phyloP scores from a whole-genome alignment of 1,140 invertebrate species.

The Drosophila simulans region DNA sequence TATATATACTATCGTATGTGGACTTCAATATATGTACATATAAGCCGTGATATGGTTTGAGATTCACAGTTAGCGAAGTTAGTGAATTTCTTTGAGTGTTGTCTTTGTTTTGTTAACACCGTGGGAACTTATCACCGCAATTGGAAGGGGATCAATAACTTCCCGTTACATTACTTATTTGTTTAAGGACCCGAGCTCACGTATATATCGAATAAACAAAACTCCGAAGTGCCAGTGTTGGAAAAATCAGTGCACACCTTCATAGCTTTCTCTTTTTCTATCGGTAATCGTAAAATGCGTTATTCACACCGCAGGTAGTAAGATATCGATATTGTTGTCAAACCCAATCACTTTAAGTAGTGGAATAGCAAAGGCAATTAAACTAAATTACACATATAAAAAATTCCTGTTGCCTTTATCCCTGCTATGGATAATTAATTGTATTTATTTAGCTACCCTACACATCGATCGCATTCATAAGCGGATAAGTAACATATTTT shows the following conservation, averaged over 20 bases:
- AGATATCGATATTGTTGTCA: not conserved
- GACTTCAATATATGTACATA: not conserved
- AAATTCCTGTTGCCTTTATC: too few relatives aligned
- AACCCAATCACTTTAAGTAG: too few relatives aligned
- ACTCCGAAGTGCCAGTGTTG: not conserved
- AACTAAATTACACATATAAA: too few relatives aligned
- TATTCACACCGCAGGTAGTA: not conserved
- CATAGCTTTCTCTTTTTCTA: conserved; percentile 5
- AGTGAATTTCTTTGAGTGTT: not conserved
- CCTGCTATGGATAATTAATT: too few relatives aligned
- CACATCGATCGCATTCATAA: too few relatives aligned
- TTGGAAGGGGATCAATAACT: not conserved
- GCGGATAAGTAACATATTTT: too few relatives aligned
- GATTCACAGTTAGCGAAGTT: not conserved
- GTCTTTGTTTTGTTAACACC: not conserved
- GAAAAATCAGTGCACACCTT: not conserved
- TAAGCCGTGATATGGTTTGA: not conserved
- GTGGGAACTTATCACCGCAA: not conserved
- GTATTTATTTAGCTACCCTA: too few relatives aligned
- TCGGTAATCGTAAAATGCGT: not conserved
- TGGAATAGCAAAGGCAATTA: too few relatives aligned
- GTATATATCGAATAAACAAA: conserved; percentile 20
- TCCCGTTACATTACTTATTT: conserved; percentile 1
- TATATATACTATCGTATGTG: not conserved
- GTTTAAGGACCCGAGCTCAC: not conserved